Evolutionary conservation across 2,113 vertebrate genomes (phyloP), one percentile per base, ranked within the genome.

Genomic region (Aix galericulata): DNA sequence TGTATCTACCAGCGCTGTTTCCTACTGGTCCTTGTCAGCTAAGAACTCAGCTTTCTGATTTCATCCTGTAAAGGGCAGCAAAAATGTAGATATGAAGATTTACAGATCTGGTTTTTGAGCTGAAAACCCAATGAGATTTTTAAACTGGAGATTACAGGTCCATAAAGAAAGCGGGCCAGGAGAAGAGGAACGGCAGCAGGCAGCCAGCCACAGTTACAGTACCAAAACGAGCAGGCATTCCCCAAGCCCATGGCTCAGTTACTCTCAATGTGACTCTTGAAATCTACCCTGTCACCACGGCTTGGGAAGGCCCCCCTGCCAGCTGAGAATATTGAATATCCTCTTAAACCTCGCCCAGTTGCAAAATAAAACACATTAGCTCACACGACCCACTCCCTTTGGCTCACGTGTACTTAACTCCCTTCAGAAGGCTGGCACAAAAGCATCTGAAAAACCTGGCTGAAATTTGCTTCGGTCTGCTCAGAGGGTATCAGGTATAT

Each of bases 201-300:
- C 46, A 80, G 16, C 34, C 42, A 11, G 16, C 34, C 42, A 11
- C 0, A 63, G 58, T 8, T 42, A 79, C 18, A 66, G 55, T 3
- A 42, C 3, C 27, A 18, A 27, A 13, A 6, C 0, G 21, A 93
- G 26, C 20, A 25, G 34, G 53, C 31, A 27, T 53, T 40, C 68
- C 58, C 38, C 63, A 84, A 68, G 69, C 8, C 21, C 59, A 36
- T n/a, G 32, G 5, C 22, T 15, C 5, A 15, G 25, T 26, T 34
- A 42, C 36, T 77, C 44, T 13, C 34, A 42, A 0, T 2, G 23
- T 21, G 52, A 55, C n/a, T 81, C 46, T 15, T 53, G 46, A 48
- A 58, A 86, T 8, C 59, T 13, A 8, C 16, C 2, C 3, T 36
- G 6, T 20, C 5, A 71, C 25, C 5, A 11, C 0, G 7, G 32